Conservation (phyloP, 2,113 vertebrate species). For the Ictalurus furcatus region DNA sequence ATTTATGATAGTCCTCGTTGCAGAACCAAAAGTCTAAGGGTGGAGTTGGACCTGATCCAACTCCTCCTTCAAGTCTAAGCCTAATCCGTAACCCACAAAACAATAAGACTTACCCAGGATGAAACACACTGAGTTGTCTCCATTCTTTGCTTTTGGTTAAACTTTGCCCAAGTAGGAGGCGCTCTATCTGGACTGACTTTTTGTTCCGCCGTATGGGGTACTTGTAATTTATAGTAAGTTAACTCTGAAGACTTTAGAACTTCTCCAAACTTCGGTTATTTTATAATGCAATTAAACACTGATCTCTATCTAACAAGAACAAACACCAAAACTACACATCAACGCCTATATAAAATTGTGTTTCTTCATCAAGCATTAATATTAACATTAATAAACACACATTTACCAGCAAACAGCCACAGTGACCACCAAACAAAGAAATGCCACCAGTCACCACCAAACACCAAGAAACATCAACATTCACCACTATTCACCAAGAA, state of each 20-base stretch:
- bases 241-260: neutral
- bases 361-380: neutral
- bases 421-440: neutral
- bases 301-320: neutral
- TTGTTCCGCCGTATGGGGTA: neutral
- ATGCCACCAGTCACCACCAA: neutral
- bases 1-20: neutral
- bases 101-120: neutral
- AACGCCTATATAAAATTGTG: neutral
- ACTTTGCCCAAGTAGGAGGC: neutral
- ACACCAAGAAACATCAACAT: neutral
- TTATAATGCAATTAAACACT: neutral
- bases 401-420: neutral
- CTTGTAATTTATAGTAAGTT: neutral
- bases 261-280: neutral
- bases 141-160: neutral
- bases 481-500: neutral
- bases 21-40: neutral
- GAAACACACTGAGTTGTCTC: neutral
- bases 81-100: neutral
- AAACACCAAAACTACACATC: neutral
- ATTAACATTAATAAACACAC: neutral
- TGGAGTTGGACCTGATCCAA: no score
- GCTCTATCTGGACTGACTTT: neutral
- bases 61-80: neutral